A percentile compares a stretch with the other conserved stretches of the same genome.
Conservation (phyloP, 1,140 invertebrate genomes). For the Halesus radiatus region DNA sequence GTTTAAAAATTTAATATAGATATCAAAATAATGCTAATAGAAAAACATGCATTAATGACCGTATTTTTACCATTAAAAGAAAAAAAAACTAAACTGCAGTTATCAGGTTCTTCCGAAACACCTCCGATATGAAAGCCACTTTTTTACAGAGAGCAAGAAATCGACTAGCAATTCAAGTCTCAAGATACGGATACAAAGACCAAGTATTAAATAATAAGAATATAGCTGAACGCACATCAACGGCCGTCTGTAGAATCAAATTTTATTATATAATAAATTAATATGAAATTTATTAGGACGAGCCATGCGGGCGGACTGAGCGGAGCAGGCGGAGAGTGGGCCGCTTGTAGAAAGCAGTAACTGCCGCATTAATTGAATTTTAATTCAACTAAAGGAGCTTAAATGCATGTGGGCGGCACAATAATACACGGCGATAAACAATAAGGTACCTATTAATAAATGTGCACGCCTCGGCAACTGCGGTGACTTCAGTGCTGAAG, state of each 20-base stretch:
- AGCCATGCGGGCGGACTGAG: constrained; percentile 43
- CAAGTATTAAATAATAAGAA: no score
- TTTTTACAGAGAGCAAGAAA: no score
- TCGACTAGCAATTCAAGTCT: no score
- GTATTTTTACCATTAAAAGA: no score
- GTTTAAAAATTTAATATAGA: no score
- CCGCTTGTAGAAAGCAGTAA: constrained; percentile 54
- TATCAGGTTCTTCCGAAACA: no score
- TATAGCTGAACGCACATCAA: background rate
- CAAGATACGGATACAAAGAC: background rate
- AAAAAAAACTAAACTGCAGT: no score
- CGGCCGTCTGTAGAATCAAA: constrained; percentile 46
- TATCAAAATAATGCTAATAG: no score
- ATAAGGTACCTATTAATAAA: constrained; percentile 30
- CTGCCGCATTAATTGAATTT: constrained; percentile 57
- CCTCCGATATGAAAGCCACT: no score
- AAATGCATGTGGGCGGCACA: constrained; percentile 49
- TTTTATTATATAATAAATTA: constrained; percentile 58
- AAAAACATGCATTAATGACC: no score
- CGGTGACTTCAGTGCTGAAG: no score
- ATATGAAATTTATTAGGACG: constrained; percentile 55
- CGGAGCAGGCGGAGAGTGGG: constrained; percentile 39
- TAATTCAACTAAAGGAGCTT: constrained; percentile 57
- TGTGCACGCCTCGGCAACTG: background rate
- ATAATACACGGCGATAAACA: constrained; percentile 41